Evolutionary conservation across 1,140 invertebrate species (phyloP).

Genomic region (Contarinia nasturtii): DNA sequence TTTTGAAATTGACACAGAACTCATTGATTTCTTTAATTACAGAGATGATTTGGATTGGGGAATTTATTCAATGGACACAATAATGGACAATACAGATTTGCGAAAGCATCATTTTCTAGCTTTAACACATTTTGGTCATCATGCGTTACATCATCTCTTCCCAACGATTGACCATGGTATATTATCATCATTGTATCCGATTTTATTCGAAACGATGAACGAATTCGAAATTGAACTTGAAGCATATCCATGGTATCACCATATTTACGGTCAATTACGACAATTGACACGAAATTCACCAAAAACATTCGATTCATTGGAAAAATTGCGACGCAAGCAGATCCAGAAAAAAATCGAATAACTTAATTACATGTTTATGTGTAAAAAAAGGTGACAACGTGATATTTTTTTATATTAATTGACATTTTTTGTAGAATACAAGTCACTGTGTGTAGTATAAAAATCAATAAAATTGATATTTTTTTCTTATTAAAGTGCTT

Average conservation of each 20-base stretch:
- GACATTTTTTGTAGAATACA: no score
- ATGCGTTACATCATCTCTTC: slow-evolving; percentile 61
- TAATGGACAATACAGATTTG: slow-evolving; percentile 49
- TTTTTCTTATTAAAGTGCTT: no score
- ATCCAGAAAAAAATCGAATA: no score
- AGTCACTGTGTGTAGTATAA: no score
- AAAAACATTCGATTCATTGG: no score
- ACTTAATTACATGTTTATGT: no score
- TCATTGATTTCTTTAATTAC: no score
- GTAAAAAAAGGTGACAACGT: no score
- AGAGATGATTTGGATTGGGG: slow-evolving; percentile 55
- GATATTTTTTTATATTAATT: no score
- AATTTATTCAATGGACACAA: slow-evolving; percentile 52
- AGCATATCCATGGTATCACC: slow-evolving; percentile 32
- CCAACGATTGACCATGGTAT: slow-evolving; percentile 61
- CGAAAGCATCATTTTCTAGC: slow-evolving; percentile 44
- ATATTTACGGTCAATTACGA: slow-evolving; percentile 45
- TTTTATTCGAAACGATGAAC: slow-evolving; percentile 42
- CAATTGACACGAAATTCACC: slow-evolving; percentile 35
- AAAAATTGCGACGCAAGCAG: no score
- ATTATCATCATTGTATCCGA: slow-evolving; percentile 39
- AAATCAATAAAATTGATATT: no score
- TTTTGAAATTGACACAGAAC: no score
- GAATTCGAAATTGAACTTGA: slow-evolving; percentile 42
- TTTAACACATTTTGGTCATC: slow-evolving; percentile 54